Conservation (phyloP, 1,140 invertebrate species). For the Heliconius hewitsoni region DNA sequence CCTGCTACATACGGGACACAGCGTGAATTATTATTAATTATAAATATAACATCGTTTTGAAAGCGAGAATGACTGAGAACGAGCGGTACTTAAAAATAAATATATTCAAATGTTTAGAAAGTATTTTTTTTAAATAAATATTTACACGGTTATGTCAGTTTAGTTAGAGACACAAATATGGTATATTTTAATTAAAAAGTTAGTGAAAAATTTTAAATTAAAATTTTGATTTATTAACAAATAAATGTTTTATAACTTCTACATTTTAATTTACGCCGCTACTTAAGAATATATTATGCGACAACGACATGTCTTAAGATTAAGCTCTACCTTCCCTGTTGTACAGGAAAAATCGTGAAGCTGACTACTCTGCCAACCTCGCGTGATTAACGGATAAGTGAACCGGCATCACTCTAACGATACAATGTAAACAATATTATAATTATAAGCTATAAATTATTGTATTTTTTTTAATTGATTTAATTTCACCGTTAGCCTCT, state of each 20-base stretch:
- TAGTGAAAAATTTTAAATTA: neutral
- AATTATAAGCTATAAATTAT: slow-evolving; percentile 2
- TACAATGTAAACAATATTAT: slow-evolving; percentile 5
- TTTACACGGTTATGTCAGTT: neutral
- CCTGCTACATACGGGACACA: too few relatives aligned
- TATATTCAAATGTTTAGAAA: slow-evolving; percentile 11
- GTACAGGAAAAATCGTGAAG: too few relatives aligned
- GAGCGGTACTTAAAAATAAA: neutral
- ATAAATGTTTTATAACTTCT: neutral
- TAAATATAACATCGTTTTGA: neutral
- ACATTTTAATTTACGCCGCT: too few relatives aligned
- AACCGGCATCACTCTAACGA: neutral
- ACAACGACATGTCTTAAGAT: too few relatives aligned
- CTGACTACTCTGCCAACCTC: neutral
- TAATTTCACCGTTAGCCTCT: slow-evolving; percentile 8
- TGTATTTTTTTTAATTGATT: neutral
- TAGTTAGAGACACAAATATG: neutral
- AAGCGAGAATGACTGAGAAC: neutral
- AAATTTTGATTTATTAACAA: neutral
- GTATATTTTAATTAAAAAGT: neutral
- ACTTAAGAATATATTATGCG: too few relatives aligned
- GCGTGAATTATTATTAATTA: neutral
- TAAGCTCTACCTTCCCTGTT: too few relatives aligned
- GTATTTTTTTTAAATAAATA: neutral
- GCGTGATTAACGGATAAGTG: neutral